Evolutionary conservation across 2,888 invertebrate genomes (phyloP), one percentile per base, ranked within the genome.

Genomic region (Xestoiulus laeticollis): DNA sequence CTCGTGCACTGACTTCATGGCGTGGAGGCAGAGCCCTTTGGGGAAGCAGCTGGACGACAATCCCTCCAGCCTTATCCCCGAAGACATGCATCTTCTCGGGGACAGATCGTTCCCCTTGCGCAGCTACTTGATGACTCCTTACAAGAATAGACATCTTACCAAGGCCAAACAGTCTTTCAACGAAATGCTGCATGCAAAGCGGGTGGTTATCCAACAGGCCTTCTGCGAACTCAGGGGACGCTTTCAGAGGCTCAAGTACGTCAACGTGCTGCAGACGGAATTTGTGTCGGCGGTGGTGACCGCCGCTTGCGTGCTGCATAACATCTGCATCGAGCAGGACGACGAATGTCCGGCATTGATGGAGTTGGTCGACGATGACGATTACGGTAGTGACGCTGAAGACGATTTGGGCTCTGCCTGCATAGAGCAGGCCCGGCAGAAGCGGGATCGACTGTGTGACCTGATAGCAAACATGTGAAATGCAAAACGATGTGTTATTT

Each of bases 271-370:
- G 26, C 68, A 44, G 32, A 78, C 32, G 19, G 78, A 78, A 16
- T 10, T 30, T 1, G 33, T 38, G 19, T 78, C 87, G 10, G 22
- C 22, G n/a, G 78, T 87, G 19, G n/a, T 87, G n/a, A 38, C 32
- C 0, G 82, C 87, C 12, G 87, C 78, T 22, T 87, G 87, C 12
- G 82, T 87, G 8, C 26, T 87, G 32, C 87, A 87, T 30, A 87
- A 87, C 38, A n/a, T 87, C 44, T 87, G 87, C 26, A 78, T 87
- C n/a, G 87, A 87, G 10, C 33, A 32, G 26, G 82, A 22, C 14
- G 87, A 87, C 12, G 44, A 44, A 14, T 38, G 32, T 14, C 85
- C 16, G 1, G 85, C 33, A n/a, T 4, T 12, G n/a, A 53, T 53
- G 53, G 53, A 53, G 53, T 0, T n/a, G 19, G n/a, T n/a, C n/a